These are phyloP conservation scores for Bryconaethiops microstoma DNA, from an alignment of 2,797 vertebrate genomes.

Conservation along the genomic window DNA sequence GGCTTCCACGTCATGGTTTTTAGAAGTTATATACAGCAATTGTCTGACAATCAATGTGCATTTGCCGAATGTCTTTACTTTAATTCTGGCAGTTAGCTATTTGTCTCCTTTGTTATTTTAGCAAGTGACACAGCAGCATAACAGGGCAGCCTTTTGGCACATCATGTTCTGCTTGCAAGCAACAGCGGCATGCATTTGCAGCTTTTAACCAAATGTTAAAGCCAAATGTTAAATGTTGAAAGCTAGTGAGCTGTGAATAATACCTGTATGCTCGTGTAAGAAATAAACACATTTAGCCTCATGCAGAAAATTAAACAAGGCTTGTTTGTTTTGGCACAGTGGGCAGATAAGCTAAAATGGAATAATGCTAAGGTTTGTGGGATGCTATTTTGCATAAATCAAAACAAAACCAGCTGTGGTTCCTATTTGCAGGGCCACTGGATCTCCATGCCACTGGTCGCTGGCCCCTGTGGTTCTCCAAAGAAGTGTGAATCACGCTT, in stretches of 20 bases:
- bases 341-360: constrained; percentile 32
- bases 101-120: constrained; percentile 18
- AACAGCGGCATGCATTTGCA: constrained; percentile 27
- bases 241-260: constrained; percentile 34
- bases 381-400: constrained; percentile 15
- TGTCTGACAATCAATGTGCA: constrained; percentile 9
- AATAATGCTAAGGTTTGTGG: constrained; percentile 18
- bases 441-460: constrained; percentile 16
- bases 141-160: constrained; percentile 27
- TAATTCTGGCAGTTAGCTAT: neutral
- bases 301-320: constrained; percentile 56
- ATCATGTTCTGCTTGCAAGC: constrained; percentile 35
- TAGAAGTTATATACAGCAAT: neutral
- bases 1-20: neutral
- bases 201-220: constrained; percentile 24
- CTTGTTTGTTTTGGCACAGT: constrained; percentile 44
- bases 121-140: neutral
- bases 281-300: constrained; percentile 48
- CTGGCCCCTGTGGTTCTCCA: constrained; percentile 11
- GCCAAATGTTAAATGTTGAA: constrained; percentile 35
- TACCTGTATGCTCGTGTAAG: constrained; percentile 29
- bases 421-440: constrained; percentile 15
- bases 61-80: neutral
- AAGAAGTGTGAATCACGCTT: constrained; percentile 43
- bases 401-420: constrained; percentile 18